Evolutionary conservation across 2,888 invertebrate species (phyloP), one percentile per base, ranked within the genome.

Genomic region (Deilephila elpenor): DNA sequence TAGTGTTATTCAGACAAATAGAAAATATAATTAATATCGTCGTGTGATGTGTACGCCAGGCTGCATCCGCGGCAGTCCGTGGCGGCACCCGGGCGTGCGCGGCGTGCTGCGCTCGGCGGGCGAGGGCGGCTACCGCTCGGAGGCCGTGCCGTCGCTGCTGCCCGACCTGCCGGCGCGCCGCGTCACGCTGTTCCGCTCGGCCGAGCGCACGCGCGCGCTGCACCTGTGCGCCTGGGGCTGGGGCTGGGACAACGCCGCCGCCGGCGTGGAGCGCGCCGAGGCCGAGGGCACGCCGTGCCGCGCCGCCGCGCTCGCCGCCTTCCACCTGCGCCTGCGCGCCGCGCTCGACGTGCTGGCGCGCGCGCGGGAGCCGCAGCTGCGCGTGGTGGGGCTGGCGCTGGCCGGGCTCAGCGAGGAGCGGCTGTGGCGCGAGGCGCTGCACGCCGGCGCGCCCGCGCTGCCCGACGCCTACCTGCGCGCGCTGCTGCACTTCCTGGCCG

Each of bases 401-500:
- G 90, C 89, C 95, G 97, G 17, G 84, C 98, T 97, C 87, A 97
- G 97, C 71, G 98, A 98, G 79, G 98, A 98, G 86, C 96, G 96
- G 71, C 86, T 93, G 97, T 98, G 83, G 98, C 98, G 88, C 96
- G 96, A 85, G 96, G 96, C 99, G 97, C 98, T 96, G 96, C 74
- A 96, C 96, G 90, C 96, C 0, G 97, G 98, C n/a, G 96, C 96
- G 80, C 95, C 95, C 29, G 97, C 97, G 86, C 95, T 99, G 72
- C 95, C 96, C n/a, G 98, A 98, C 95, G 97, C 99, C 0, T 98
- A 99, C 93, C 95, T 99, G 77, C 96, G 98, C 84, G 98, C 98
- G 7, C 97, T 98, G 89, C 98, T 99, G 94, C 96, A 97, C 70
- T 99, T 99, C 94, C 95, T 99, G 76, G 97, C 98, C 0, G 96